Evolutionary conservation across 2,797 vertebrate species (phyloP).

Genomic region (Halcyon chelicuti): DNA sequence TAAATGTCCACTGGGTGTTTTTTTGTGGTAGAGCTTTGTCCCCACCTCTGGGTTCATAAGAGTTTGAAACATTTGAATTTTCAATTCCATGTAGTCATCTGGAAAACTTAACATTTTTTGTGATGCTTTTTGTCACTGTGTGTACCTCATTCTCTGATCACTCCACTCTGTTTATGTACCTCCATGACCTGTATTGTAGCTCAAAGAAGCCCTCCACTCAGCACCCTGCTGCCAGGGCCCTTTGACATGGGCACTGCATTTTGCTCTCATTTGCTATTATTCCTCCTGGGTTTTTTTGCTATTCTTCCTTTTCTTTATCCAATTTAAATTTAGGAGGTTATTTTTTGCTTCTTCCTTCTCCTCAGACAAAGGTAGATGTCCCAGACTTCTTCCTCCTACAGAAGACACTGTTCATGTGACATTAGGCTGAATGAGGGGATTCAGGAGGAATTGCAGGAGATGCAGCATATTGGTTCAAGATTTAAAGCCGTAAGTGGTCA

Average conservation of each 20-base stretch:
- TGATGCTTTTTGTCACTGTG: neutral
- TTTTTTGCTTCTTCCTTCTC: neutral
- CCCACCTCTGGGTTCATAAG: neutral
- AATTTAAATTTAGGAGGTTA: neutral
- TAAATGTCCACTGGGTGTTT: fast-evolving
- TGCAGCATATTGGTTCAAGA: neutral
- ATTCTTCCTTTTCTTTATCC: neutral
- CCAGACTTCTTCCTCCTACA: neutral
- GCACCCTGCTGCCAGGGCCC: neutral
- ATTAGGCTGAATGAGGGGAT: neutral
- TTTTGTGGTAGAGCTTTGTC: neutral
- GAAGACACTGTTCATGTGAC: neutral
- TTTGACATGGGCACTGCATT: neutral
- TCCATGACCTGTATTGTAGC: neutral
- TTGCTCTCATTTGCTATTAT: neutral
- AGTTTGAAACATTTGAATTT: neutral
- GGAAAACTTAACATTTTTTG: neutral
- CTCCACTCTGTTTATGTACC: neutral
- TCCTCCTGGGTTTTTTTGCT: neutral
- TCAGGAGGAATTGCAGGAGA: neutral
- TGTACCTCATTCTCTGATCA: neutral
- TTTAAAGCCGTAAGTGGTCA: neutral
- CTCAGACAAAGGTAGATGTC: neutral
- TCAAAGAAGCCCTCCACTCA: neutral
- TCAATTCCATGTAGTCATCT: neutral